Evolutionary conservation across 2,888 invertebrate species (phyloP).

Genomic region (Anticlea derivata): DNA sequence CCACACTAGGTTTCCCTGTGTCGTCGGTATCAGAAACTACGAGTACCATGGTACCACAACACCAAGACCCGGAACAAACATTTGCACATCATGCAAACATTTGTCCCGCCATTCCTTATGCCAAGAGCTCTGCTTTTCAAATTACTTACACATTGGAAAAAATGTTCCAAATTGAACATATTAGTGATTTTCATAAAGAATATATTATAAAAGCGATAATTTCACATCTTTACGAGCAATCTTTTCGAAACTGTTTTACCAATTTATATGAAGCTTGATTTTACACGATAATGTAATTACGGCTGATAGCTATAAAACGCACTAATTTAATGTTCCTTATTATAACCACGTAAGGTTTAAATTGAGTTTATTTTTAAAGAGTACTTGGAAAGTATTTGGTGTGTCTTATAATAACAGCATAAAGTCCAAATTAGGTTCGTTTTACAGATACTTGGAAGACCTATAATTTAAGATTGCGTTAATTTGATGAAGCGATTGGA

Average conservation of each 20-base stretch:
- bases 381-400: neutral
- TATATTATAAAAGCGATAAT: conserved; percentile 8
- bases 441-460: neutral
- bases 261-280: conserved; percentile 14
- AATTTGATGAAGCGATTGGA: conserved; percentile 26
- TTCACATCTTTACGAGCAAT: conserved; percentile 17
- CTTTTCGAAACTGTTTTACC: conserved; percentile 20
- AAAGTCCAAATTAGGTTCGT: conserved; percentile 12
- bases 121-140: no score
- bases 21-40: no score
- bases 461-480: conserved; percentile 19
- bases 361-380: neutral
- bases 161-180: neutral
- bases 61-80: no score
- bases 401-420: neutral
- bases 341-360: conserved; percentile 10
- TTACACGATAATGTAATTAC: conserved; percentile 23
- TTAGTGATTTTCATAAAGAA: conserved; percentile 3
- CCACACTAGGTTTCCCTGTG: no score
- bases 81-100: no score
- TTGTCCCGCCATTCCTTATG: no score
- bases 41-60: no score
- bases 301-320: conserved; percentile 8
- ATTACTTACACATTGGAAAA: neutral
- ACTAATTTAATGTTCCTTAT: conserved; percentile 5